Base-by-base conservation (phyloP, 2,888 invertebrate genomes). In the Eupithecia pulchellata region DNA sequence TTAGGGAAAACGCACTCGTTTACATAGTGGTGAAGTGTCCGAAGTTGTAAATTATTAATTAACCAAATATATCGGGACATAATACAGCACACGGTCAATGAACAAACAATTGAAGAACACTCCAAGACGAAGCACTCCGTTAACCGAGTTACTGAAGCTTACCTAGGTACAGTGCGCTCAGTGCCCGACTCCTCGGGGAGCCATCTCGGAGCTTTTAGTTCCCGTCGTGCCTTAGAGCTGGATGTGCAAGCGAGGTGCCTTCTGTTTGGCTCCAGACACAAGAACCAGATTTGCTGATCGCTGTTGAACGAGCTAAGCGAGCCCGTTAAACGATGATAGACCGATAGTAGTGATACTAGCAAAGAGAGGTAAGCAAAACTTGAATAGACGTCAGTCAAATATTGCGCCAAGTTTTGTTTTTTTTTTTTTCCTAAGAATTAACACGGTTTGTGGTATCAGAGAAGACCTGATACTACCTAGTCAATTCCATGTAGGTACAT, bases 161-260 rank as follows among this genome's bases (percentile, higher is more conserved):
- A 64, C 72, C 30, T 25, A 52, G 25, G 52, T 25, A 11, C 52
- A 52, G 52, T 52, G n/a, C 13, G 13, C 52, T 30, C 27, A 55
- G 72, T 69, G 63, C 36, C 25, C 20, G 42, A 34, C 55, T 68
- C 69, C 72, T 65, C 6, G 32, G 72, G 74, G 76, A 72, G 29
- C 66, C 42, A 68, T 64, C 30, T 63, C 58, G 30, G 30, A 66
- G 72, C 70, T 74, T 64, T 74, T 70, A 74, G 72, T 72, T 68
- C 64, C 61, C 68, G 69, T 68, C 65, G 58, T 69, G 66, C 64
- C 71, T 72, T 63, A 58, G 27, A 32, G 55, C 62, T 71, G 74
- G 69, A 74, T 74, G 74, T 72, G 72, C 72, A 39, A 64, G 65
- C 57, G 58, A 25, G 63, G 68, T 27, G 29, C 32, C 11, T 66